These are phyloP conservation scores for Parthenolecanium corni DNA, from an alignment of 2,888 invertebrate species.

Conservation along the genomic window DNA sequence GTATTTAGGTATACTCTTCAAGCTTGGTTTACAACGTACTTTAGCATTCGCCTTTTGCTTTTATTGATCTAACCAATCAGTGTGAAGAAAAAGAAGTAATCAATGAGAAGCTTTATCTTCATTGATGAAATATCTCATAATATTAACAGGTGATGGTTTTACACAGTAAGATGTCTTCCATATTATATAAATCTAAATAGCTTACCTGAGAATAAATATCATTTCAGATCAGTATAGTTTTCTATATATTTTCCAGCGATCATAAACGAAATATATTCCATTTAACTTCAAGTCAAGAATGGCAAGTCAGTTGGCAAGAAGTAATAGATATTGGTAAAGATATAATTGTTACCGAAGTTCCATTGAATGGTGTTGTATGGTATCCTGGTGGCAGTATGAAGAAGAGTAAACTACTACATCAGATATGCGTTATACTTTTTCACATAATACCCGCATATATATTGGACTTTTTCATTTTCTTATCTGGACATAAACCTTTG, in stretches of 20 bases:
- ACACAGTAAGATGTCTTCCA: too few species aligned
- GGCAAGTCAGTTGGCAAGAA: constrained; percentile 66
- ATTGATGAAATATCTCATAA: too few species aligned
- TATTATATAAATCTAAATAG: too few species aligned
- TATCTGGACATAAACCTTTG: constrained; percentile 80
- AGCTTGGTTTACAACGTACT: too few species aligned
- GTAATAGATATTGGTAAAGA: constrained; percentile 69
- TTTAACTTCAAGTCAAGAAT: constrained; percentile 67
- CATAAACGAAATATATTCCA: constrained; percentile 50
- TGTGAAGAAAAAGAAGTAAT: too few species aligned
- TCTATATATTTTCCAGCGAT: constrained; percentile 47
- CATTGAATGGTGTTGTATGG: constrained; percentile 77
- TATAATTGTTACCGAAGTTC: constrained; percentile 63
- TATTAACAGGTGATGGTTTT: too few species aligned
- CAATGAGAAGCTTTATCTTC: too few species aligned
- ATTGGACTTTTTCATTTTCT: constrained; percentile 62
- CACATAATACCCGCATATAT: constrained; percentile 84
- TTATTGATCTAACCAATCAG: too few species aligned
- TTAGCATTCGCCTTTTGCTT: too few species aligned
- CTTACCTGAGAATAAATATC: neutral
- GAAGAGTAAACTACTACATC: constrained; percentile 60
- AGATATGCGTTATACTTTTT: constrained; percentile 70
- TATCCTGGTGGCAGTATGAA: constrained; percentile 83
- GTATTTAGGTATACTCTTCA: too few species aligned
- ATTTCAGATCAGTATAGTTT: neutral